Percentiles rank a stretch among this genome's conserved stretches.
Evolutionary conservation across 2,888 invertebrate species (phyloP).

Genomic region (Philonicus albiceps): DNA sequence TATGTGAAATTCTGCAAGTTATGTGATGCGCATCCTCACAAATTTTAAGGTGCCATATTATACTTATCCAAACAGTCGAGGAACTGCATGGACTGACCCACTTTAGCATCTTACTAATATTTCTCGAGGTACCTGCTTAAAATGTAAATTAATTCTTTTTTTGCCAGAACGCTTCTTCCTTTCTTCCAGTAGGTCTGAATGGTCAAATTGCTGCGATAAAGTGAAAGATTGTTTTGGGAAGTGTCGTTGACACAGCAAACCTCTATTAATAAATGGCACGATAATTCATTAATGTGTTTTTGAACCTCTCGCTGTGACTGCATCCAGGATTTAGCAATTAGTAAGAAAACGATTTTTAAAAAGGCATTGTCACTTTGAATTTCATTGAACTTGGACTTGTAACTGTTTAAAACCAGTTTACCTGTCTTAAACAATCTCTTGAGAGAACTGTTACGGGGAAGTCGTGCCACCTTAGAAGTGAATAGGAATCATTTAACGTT

Average conservation of each 20-base stretch:
- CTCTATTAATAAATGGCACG: background rate
- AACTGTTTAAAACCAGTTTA: slow-evolving; percentile 35
- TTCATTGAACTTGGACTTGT: slow-evolving; percentile 33
- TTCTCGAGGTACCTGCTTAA: background rate
- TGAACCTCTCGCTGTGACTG: background rate
- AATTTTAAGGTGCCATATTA: background rate
- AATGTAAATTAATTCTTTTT: slow-evolving; percentile 15
- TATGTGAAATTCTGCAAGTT: slow-evolving; percentile 10
- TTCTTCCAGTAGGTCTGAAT: background rate
- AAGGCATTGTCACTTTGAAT: slow-evolving; percentile 33
- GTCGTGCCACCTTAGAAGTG: background rate
- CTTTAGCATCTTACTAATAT: background rate
- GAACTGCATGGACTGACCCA: slow-evolving; percentile 25
- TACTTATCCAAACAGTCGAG: background rate
- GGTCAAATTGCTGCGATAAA: background rate
- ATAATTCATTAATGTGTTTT: background rate
- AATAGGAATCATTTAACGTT: background rate
- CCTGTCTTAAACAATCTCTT: background rate
- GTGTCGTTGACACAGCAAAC: slow-evolving; percentile 13
- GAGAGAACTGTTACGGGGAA: background rate
- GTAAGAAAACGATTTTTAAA: background rate
- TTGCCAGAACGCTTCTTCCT: background rate
- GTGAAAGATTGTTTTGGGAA: background rate
- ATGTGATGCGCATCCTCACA: slow-evolving; percentile 12
- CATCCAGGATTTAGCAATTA: background rate